These are phyloP conservation scores for Siderastrea radians DNA, from an alignment of 92 coral and sea anemone species.

Conservation along the genomic window DNA sequence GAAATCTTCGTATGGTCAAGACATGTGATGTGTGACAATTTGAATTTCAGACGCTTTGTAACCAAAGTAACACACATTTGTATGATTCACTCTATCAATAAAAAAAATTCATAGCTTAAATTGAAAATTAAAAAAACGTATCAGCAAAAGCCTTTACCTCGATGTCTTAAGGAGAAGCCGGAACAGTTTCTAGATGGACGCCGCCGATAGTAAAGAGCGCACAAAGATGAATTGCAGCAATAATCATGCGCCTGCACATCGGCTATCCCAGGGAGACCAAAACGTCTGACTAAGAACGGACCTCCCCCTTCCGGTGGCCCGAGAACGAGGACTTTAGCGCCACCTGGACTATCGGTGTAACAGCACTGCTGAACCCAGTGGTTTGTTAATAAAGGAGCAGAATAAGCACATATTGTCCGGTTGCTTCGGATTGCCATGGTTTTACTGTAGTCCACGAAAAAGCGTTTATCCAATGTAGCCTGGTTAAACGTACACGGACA, in stretches of 20 bases:
- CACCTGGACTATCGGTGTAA: background rate
- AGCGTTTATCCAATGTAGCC: constrained; percentile 26
- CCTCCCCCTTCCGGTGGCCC: constrained; percentile 31
- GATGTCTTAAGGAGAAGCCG: constrained; percentile 23
- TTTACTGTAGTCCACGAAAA: constrained; percentile 10
- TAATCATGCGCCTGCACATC: constrained; percentile 52
- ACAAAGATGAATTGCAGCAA: constrained; percentile 58
- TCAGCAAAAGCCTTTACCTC: background rate
- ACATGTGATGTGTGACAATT: too few relatives aligned
- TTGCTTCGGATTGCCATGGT: background rate
- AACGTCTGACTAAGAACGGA: background rate
- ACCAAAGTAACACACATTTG: too few relatives aligned
- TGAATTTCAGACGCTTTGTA: too few relatives aligned
- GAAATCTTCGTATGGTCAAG: too few relatives aligned
- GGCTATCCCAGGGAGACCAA: constrained; percentile 10
- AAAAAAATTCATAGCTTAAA: too few relatives aligned
- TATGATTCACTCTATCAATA: too few relatives aligned
- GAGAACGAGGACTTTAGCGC: background rate
- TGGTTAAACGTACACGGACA: constrained; percentile 58
- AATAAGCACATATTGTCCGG: constrained; percentile 32
- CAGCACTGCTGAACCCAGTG: constrained; percentile 57
- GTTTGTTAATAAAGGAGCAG: background rate
- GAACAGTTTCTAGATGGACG: constrained; percentile 55
- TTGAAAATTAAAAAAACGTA: background rate
- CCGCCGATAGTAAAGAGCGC: constrained; percentile 51